These are phyloP conservation scores for Zaprionus lineosus DNA, from an alignment of 2,888 invertebrate species.

Conservation along the genomic window DNA sequence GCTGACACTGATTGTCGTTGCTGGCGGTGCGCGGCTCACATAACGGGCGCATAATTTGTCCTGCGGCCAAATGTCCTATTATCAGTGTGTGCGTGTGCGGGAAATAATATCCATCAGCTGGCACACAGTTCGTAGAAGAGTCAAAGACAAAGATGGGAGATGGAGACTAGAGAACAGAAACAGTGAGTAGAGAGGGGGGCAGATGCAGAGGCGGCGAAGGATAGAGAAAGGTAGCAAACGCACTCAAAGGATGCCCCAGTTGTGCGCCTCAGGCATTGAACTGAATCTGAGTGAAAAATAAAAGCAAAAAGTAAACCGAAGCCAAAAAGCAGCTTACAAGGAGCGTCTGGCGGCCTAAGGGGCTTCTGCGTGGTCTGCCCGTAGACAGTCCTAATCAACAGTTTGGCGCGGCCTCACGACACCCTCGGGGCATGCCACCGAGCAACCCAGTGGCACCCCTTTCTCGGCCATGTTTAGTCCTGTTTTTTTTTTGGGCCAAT, in stretches of 20 bases:
- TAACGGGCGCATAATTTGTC: slow-evolving; percentile 65
- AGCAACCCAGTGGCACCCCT: slow-evolving; percentile 27
- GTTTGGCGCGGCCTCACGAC: slow-evolving; percentile 21
- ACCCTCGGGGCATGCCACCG: slow-evolving; percentile 3
- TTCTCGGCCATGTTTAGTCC: slow-evolving; percentile 23
- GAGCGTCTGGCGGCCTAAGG: slow-evolving; percentile 1
- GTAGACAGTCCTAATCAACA: slow-evolving; percentile 48
- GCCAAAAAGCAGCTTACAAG: slow-evolving; percentile 44
- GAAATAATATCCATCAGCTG: slow-evolving; percentile 59
- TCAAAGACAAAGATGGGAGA: no score
- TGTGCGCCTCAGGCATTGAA: slow-evolving; percentile 65
- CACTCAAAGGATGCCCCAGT: slow-evolving; percentile 54
- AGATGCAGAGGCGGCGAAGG: no score
- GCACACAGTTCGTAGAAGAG: no score
- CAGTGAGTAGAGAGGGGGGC: no score
- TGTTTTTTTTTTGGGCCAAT: slow-evolving; percentile 17
- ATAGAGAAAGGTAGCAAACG: no score
- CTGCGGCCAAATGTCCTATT: slow-evolving; percentile 73
- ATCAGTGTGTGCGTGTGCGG: slow-evolving; percentile 42
- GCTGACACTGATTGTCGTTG: slow-evolving; percentile 72
- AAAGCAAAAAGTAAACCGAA: slow-evolving; percentile 38
- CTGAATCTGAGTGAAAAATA: slow-evolving; percentile 69
- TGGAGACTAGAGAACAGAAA: no score
- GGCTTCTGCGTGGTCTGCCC: slow-evolving; percentile 16
- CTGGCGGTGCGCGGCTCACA: slow-evolving; percentile 37